Evolutionary conservation across 2,888 invertebrate genomes (phyloP).

Genomic region (Drosophila sordidapex): DNA sequence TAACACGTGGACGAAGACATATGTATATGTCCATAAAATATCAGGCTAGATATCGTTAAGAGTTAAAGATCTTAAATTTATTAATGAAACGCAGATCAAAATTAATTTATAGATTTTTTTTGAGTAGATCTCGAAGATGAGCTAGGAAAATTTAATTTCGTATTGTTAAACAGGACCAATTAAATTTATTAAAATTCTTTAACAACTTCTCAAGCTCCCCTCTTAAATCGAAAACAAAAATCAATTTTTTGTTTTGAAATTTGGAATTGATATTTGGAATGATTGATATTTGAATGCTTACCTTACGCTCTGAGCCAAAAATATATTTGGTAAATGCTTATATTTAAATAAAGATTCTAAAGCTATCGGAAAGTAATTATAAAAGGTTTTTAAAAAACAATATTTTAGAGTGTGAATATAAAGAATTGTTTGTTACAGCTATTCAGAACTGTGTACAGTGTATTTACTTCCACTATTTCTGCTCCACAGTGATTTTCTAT

Average conservation of each 20-base stretch:
- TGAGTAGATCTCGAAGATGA: not conserved
- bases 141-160: not conserved
- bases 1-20: not conserved
- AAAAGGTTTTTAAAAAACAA: not conserved
- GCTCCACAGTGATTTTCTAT: constrained; percentile 86
- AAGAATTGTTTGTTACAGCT: not conserved
- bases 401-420: not conserved
- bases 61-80: not conserved
- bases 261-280: constrained; percentile 1
- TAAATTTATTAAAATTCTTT: not conserved
- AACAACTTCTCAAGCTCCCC: not conserved
- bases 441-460: not conserved
- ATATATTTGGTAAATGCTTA: constrained; percentile 1
- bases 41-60: not conserved
- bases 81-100: not conserved
- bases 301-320: not conserved
- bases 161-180: not conserved
- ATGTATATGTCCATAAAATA: not conserved
- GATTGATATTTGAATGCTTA: not conserved
- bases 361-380: not conserved
- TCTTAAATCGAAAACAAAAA: not conserved
- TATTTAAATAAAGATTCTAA: not conserved
- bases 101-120: not conserved
- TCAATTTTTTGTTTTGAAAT: not conserved
- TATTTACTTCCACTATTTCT: not conserved